A percentile compares a stretch with the other conserved stretches of the same genome.
These are phyloP conservation scores for Drosophila subsilvestris DNA, from an alignment of 2,888 invertebrate species.

Conservation along the genomic window DNA sequence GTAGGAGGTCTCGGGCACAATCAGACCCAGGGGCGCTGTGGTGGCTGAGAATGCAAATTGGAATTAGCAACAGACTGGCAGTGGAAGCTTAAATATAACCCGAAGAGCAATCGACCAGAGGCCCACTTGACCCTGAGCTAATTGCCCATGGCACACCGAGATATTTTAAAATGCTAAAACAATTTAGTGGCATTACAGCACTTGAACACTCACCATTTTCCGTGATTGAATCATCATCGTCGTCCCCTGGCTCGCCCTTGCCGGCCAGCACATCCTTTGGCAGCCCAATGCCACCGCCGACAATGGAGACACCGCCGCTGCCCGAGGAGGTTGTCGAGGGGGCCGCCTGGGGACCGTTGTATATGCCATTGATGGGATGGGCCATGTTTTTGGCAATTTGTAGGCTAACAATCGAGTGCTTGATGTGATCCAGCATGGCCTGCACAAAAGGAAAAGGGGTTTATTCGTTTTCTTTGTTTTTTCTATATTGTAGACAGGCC, in stretches of 20 bases:
- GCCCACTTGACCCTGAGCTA: constrained; percentile 28
- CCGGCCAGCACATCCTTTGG: constrained; percentile 55
- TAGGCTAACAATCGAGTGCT: constrained; percentile 98
- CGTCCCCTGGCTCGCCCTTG: constrained; percentile 66
- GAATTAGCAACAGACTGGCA: constrained; percentile 13
- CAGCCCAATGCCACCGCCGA: constrained; percentile 49
- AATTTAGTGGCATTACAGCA: neutral
- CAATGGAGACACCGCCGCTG: constrained; percentile 35
- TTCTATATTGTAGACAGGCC: constrained; percentile 4
- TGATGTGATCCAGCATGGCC: constrained; percentile 98
- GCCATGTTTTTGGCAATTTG: constrained; percentile 99
- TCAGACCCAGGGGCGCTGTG: constrained; percentile 80
- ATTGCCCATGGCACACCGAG: constrained; percentile 18
- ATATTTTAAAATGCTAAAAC: neutral
- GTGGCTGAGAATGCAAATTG: constrained; percentile 71
- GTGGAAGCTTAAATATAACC: constrained; percentile 11
- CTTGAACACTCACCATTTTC: constrained; percentile 76
- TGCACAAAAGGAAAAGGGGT: constrained; percentile 83
- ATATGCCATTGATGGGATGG: constrained; percentile 95
- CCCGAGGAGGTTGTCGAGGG: constrained; percentile 48
- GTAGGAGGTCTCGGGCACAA: constrained; percentile 96
- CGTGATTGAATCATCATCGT: constrained; percentile 80
- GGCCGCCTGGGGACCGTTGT: constrained; percentile 87
- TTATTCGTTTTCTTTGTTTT: neutral
- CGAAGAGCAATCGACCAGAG: constrained; percentile 9